phyloP scores from a whole-genome alignment of 2,797 vertebrate species.

The Enteromius anoplus region DNA sequence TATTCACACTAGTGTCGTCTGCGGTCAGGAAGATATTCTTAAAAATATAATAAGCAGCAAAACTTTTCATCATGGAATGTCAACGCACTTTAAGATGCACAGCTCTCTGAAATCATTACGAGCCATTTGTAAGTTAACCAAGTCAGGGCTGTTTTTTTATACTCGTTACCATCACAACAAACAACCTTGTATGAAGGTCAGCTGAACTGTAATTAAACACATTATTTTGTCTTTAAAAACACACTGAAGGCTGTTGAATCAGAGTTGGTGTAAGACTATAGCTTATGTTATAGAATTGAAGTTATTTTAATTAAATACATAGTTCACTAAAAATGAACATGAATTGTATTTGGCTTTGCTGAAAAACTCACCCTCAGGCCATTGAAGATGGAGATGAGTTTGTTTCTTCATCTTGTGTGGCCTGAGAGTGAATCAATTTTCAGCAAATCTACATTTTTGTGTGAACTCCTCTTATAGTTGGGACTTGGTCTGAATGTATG shows the following conservation, averaged over 20 bases:
- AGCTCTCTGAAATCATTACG: constrained; percentile 8
- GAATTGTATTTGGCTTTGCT: not conserved
- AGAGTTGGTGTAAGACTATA: not conserved
- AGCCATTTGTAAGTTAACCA: not conserved
- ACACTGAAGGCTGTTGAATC: not conserved
- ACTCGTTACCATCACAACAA: constrained; percentile 17
- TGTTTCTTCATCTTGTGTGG: not conserved
- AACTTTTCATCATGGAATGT: not conserved
- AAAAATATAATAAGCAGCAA: not conserved
- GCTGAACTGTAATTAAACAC: constrained; percentile 5
- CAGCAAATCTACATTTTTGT: not conserved
- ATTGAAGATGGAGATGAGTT: not conserved
- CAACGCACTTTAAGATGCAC: not conserved
- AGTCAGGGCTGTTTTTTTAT: constrained; percentile 1
- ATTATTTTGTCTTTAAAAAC: constrained; percentile 7
- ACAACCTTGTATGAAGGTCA: constrained; percentile 22
- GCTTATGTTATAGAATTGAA: not conserved
- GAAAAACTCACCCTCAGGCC: not conserved
- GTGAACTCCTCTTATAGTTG: not conserved
- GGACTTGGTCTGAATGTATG: not conserved
- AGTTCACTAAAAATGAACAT: not conserved
- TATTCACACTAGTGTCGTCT: not conserved
- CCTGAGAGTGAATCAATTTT: not conserved
- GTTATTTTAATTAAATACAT: not conserved
- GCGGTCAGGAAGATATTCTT: not conserved